Base-by-base conservation (phyloP, 1,140 invertebrate species). In the Bombus consobrinus region DNA sequence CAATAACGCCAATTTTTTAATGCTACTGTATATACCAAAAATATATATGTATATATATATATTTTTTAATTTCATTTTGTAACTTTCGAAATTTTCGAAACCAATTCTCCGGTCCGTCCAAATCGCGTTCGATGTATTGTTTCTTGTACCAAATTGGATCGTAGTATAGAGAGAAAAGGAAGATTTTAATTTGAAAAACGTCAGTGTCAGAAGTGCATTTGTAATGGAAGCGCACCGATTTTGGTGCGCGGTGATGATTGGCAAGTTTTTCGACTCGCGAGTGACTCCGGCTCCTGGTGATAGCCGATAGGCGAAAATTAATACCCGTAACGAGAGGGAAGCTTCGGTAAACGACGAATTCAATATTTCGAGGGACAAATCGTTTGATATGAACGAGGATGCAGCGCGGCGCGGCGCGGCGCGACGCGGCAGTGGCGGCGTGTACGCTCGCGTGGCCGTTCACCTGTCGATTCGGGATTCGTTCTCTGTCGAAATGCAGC, bases 321-420 rank as follows among this genome's bases (percentile, higher is more conserved):
- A 89, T 89, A 86, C 64, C 62, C 75, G 87, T 83, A 79, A 89
- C 85, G 77, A 53, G 81, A 74, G 39, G 37, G 88, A 15, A 81
- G 81, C 78, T 78, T 79, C 68, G 85, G 86, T 81, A 84, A 90
- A 79, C 86, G 86, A 77, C 59, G 89, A 89, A 87, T 89, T 90
- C 88, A 87, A 90, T 90, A 90, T 90, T 89, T 89, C 77, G 88
- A 83, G 89, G 72, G 86, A 90, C 88, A 83, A 89, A 90, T 88
- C 86, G 89, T 90, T 90, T 88, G 86, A 90, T 88, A 47, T 69
- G 86, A 68, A 90, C 77, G 88, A 85, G 81, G 85, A 90, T 53
- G 47, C 6, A 53, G 47, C 18, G 47, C 18, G 47, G 47, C 18
- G 47, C 47, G 47, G 43, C 43, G 47, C 47, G 47, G 47, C 47